Conservation (phyloP, 2,888 invertebrate species). For the Thymelicus lineola region DNA sequence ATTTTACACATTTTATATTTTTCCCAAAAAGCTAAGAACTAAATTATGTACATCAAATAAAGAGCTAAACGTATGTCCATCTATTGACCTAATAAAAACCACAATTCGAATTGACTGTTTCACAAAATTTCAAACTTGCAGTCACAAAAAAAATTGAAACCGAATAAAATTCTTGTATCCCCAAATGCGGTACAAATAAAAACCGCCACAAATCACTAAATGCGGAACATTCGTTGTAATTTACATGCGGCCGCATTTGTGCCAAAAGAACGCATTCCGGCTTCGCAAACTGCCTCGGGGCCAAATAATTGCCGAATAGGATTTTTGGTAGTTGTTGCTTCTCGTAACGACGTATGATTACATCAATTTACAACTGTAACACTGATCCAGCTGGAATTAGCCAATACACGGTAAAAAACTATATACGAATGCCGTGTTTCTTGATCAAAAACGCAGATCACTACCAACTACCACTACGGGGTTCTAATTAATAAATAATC, state of each 20-base stretch:
- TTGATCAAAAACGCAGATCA: no score
- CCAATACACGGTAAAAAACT: no score
- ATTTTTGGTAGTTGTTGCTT: conserved; percentile 44
- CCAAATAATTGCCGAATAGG: conserved; percentile 56
- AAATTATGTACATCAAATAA: not conserved
- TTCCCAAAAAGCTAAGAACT: no score
- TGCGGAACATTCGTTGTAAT: conserved; percentile 51
- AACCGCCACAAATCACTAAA: conserved; percentile 52
- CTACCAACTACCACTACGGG: no score
- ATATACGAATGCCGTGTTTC: no score
- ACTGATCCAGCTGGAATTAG: no score
- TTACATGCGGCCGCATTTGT: conserved; percentile 53
- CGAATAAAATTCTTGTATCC: conserved; percentile 31
- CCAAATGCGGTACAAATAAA: conserved; percentile 48
- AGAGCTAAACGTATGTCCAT: not conserved
- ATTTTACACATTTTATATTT: no score
- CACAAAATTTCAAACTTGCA: not conserved
- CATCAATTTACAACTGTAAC: not conserved
- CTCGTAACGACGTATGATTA: conserved; percentile 4
- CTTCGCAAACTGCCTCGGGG: conserved; percentile 55
- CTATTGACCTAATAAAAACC: not conserved
- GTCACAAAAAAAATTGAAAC: conserved; percentile 16
- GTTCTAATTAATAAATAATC: no score
- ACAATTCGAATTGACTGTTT: not conserved
- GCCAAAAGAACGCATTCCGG: conserved; percentile 56